A percentile compares a stretch with the other conserved stretches of the same genome.
Conservation (phyloP, 2,113 vertebrate genomes). For the Castor canadensis region DNA sequence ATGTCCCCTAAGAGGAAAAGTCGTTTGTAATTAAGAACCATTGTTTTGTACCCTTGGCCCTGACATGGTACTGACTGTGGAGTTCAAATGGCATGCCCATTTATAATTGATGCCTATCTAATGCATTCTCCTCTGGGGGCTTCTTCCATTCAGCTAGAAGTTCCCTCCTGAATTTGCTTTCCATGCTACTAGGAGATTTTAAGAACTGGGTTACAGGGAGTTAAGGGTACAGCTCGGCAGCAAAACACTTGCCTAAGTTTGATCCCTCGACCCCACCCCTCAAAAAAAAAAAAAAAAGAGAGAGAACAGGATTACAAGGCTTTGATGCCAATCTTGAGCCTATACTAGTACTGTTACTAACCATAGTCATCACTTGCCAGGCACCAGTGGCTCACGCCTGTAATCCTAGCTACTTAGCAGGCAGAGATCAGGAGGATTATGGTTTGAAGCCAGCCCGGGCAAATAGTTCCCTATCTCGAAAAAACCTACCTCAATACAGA, state of each 20-base stretch:
- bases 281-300: too few relatives aligned
- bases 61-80: accelerated
- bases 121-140: background rate
- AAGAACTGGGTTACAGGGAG: background rate
- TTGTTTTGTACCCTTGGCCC: background rate
- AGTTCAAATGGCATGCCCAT: accelerated
- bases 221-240: too few relatives aligned
- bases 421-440: too few relatives aligned
- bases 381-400: too few relatives aligned
- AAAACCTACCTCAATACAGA: too few relatives aligned
- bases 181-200: background rate
- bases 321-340: background rate
- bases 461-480: too few relatives aligned
- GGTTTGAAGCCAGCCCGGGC: too few relatives aligned
- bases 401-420: too few relatives aligned
- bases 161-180: background rate
- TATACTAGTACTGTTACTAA: background rate
- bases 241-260: too few relatives aligned
- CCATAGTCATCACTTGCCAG: too few relatives aligned
- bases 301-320: background rate
- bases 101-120: accelerated
- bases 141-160: background rate
- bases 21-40: background rate
- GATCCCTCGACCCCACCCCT: too few relatives aligned
- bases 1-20: background rate